Conservation (phyloP, 2,113 vertebrate species). For the Petromus typicus region DNA sequence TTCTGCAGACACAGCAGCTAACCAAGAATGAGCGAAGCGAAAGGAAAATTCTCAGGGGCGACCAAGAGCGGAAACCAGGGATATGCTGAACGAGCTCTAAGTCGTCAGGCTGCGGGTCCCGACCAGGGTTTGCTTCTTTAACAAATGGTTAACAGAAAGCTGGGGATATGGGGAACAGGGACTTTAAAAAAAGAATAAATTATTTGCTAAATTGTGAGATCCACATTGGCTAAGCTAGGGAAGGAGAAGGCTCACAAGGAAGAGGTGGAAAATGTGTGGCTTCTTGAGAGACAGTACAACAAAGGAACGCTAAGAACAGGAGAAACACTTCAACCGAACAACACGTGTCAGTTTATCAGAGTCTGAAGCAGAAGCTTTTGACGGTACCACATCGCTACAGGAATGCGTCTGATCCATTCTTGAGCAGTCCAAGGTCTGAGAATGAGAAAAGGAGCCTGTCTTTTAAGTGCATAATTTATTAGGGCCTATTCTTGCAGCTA, state of each 20-base stretch:
- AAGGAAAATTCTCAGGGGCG: neutral
- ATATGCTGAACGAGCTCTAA: neutral
- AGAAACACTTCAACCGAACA: neutral
- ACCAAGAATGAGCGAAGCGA: neutral
- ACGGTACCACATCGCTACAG: neutral
- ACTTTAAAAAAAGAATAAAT: neutral
- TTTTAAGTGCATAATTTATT: neutral
- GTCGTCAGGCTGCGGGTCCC: neutral
- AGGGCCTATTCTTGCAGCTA: too few relatives aligned
- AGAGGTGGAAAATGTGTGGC: neutral
- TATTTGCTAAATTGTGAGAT: neutral
- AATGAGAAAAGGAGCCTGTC: neutral
- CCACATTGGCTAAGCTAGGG: too few relatives aligned
- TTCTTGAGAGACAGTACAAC: rapidly evolving
- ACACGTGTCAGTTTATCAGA: neutral
- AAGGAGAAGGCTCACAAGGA: neutral
- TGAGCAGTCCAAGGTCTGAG: neutral
- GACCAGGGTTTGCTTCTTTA: neutral
- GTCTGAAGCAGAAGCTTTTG: neutral
- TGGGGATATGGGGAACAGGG: neutral
- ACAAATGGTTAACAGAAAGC: neutral
- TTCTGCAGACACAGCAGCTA: neutral
- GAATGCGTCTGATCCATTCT: neutral
- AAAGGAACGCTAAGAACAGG: neutral
- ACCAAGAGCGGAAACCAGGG: neutral